Evolutionary conservation across 2,113 vertebrate species (phyloP).

Genomic region (Acanthisitta chloris): DNA sequence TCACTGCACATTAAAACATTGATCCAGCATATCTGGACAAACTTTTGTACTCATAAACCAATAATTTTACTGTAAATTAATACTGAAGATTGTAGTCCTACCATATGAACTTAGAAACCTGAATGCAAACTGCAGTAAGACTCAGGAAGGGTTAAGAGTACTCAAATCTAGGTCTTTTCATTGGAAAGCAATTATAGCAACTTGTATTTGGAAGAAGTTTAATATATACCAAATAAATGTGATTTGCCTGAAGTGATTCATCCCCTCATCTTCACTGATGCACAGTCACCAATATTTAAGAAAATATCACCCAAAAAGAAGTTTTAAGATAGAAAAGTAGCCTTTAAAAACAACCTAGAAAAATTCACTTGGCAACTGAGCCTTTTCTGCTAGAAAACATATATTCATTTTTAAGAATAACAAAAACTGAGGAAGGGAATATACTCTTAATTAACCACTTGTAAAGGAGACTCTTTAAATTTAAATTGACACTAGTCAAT

Average conservation of each 20-base stretch:
- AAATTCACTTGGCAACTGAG: not conserved
- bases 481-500: not conserved
- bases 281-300: not conserved
- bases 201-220: not conserved
- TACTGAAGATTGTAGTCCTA: not conserved
- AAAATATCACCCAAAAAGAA: not conserved
- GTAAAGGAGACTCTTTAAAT: not conserved
- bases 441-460: not conserved
- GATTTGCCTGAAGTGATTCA: not conserved
- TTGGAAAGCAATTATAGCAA: not conserved
- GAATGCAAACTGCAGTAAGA: not conserved
- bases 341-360: not conserved
- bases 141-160: not conserved
- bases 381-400: not conserved
- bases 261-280: not conserved
- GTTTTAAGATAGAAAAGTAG: not conserved
- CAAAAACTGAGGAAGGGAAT: not conserved
- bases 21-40: not conserved
- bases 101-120: not conserved
- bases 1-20: not conserved
- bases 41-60: not conserved
- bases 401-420: not conserved
- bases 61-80: not conserved
- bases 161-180: not conserved
- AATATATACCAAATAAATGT: not conserved